Percentiles rank a stretch among this genome's conserved stretches.
Conservation (phyloP, 2,113 vertebrate species). For the Brachypteracias leptosomus region DNA sequence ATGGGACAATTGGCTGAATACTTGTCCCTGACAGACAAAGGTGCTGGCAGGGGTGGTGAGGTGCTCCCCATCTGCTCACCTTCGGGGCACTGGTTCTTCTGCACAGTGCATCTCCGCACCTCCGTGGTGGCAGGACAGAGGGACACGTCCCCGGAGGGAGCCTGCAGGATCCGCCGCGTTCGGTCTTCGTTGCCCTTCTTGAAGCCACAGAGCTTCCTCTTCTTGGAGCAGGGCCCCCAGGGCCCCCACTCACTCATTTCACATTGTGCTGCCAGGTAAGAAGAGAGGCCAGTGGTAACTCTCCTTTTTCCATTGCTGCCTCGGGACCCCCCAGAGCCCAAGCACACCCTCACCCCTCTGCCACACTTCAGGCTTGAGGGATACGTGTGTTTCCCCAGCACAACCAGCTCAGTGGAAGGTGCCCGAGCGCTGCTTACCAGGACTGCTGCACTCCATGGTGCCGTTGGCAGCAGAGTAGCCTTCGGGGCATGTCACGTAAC, state of each 20-base stretch:
- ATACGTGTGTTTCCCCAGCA: accelerated
- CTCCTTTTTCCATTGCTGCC: accelerated
- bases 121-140: conserved; percentile 82
- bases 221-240: conserved; percentile 93
- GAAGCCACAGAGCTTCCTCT: conserved; percentile 92
- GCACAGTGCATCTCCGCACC: conserved; percentile 82
- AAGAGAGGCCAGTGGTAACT: neutral
- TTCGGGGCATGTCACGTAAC: conserved; percentile 87
- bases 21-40: neutral
- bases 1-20: neutral
- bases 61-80: conserved; percentile 59
- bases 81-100: conserved; percentile 83
- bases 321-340: neutral
- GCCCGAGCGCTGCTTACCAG: conserved; percentile 76
- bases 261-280: conserved; percentile 80
- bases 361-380: neutral
- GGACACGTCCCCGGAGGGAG: conserved; percentile 72
- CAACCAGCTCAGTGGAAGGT: neutral
- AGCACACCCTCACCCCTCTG: neutral
- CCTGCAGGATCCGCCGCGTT: conserved; percentile 77
- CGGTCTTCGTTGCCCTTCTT: conserved; percentile 89
- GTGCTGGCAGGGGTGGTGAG: neutral
- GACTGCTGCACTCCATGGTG: conserved; percentile 90
- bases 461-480: conserved; percentile 84
- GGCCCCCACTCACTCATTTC: conserved; percentile 92